Evolutionary conservation across 2,113 vertebrate species (phyloP).

Genomic region (Fregata magnificens): DNA sequence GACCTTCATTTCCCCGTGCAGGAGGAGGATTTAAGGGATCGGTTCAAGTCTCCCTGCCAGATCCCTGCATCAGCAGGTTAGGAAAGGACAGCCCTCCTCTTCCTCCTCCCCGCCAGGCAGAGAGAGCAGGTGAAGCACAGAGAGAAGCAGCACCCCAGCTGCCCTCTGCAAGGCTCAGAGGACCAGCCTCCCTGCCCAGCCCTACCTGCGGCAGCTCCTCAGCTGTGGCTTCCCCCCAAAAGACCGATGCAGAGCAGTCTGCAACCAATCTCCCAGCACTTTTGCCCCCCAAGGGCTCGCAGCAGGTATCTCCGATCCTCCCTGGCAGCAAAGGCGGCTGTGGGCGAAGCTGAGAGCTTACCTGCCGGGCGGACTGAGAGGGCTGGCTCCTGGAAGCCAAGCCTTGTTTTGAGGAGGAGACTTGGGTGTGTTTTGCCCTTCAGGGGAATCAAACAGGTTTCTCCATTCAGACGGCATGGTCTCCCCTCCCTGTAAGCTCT

Average conservation of each 20-base stretch:
- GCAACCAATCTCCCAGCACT: not conserved
- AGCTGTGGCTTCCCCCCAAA: not conserved
- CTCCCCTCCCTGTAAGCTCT: conserved; percentile 39
- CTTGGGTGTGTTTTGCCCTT: conserved; percentile 67
- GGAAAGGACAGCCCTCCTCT: not conserved
- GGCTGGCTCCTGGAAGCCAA: conserved; percentile 35
- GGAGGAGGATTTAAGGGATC: not conserved
- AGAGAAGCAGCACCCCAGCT: not conserved
- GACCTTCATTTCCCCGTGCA: rapidly evolving
- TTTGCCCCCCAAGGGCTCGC: not conserved
- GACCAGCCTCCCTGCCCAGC: not conserved
- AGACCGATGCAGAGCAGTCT: not conserved
- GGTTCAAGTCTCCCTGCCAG: not conserved
- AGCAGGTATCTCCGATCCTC: not conserved
- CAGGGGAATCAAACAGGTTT: conserved; percentile 78
- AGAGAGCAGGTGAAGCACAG: not conserved
- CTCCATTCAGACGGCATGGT: not conserved
- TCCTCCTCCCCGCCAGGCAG: not conserved
- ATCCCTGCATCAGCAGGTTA: not conserved
- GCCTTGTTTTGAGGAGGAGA: conserved; percentile 65
- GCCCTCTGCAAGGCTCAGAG: not conserved
- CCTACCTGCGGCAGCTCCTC: not conserved
- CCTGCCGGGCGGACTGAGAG: not conserved
- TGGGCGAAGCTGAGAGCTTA: not conserved
- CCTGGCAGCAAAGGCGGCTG: not conserved